phyloP scores from a whole-genome alignment of 2,113 vertebrate species.

The Vulpes ferrilata region DNA sequence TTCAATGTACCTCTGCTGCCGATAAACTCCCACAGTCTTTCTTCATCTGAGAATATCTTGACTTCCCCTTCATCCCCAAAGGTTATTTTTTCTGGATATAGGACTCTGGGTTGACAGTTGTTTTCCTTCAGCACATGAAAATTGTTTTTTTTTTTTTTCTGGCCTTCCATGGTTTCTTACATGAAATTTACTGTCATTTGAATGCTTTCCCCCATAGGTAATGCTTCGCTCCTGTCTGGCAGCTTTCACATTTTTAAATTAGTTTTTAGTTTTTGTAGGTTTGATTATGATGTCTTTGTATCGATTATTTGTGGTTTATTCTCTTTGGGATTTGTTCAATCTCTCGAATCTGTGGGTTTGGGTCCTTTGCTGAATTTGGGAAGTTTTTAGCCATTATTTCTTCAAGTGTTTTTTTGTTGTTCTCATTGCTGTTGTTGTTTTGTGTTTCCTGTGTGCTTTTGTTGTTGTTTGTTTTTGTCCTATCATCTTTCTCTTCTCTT shows the following conservation, averaged over 20 bases:
- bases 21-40: background rate
- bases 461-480: background rate
- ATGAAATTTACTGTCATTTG: background rate
- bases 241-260: background rate
- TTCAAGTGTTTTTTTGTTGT: background rate
- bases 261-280: background rate
- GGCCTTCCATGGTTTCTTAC: background rate
- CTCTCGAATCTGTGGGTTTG: background rate
- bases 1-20: background rate
- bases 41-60: background rate
- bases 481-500: background rate
- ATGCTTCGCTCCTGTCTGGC: background rate
- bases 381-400: background rate
- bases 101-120: background rate
- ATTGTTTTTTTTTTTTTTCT: background rate
- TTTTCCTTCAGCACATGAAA: background rate
- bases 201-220: background rate
- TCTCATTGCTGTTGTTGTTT: background rate
- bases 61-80: background rate
- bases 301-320: background rate
- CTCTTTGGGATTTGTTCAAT: background rate
- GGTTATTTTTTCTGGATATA: background rate
- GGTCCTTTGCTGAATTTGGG: background rate
- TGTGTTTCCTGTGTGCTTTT: background rate
- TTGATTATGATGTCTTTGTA: background rate